phyloP scores from a whole-genome alignment of 1,140 invertebrate species.

The Helicoverpa zea region DNA sequence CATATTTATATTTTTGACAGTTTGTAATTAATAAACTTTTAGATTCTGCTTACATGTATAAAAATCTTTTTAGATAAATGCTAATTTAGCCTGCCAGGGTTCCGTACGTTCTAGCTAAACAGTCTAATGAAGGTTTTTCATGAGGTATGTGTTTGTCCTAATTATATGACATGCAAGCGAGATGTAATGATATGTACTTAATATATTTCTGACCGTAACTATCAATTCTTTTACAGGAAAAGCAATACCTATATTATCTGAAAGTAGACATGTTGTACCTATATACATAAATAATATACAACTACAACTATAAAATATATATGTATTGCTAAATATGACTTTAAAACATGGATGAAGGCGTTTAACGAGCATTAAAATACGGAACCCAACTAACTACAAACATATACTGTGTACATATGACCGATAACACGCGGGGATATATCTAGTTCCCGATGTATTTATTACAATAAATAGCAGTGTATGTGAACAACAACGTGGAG shows the following conservation, averaged over 20 bases:
- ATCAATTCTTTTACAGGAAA: conserved; percentile 11
- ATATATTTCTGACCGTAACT: conserved; percentile 3
- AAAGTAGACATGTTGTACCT: conserved; percentile 12
- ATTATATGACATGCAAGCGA: background rate
- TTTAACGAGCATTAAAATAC: conserved; percentile 19
- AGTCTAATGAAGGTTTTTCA: background rate
- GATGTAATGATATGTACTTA: conserved; percentile 28
- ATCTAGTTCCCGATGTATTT: background rate
- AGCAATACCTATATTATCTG: background rate
- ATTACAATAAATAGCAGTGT: conserved; percentile 8
- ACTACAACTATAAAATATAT: background rate
- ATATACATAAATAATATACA: background rate
- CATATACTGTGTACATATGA: background rate
- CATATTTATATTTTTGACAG: background rate
- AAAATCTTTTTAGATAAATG: conserved; percentile 1
- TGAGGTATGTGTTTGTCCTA: conserved; percentile 15
- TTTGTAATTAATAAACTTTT: background rate
- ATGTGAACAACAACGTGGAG: conserved; percentile 18
- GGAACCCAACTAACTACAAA: conserved; percentile 32
- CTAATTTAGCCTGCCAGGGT: conserved; percentile 30
- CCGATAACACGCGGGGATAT: background rate
- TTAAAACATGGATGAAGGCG: background rate
- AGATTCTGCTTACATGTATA: background rate
- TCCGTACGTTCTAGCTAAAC: conserved; percentile 13
- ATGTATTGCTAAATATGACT: conserved; percentile 13